Evolutionary conservation across 2,888 invertebrate genomes (phyloP), one percentile per base, ranked within the genome.

Genomic region (Lymantria dispar): DNA sequence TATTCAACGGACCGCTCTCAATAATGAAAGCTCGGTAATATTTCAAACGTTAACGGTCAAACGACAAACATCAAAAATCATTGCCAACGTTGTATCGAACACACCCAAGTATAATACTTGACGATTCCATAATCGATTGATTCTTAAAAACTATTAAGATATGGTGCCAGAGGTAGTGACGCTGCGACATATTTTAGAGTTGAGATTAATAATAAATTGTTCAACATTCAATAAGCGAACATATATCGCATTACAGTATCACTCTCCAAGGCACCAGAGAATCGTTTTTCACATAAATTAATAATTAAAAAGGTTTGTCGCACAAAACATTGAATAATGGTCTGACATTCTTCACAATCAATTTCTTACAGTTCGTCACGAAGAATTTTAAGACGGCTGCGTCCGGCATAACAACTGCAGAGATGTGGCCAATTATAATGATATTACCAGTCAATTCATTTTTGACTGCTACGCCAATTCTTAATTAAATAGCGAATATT

Each of bases 321-420:
- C 43, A 45, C 54, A 67, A 70, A 76, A 72, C 60, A 70, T 64
- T 66, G 66, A 59, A 48, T 72, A 75, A 81, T 76, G 71, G 68
- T 56, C 60, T 67, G 36, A 57, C 78, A 77, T 83, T 76, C 71
- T 55, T 47, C 31, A 58, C 70, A 75, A 80, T 78, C 76, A 76
- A 74, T 75, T 79, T 74, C 70, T 78, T 78, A 58, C 54, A 47
- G 56, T 48, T 51, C 52, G 9, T 14, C 51, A 54, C 52, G 43
- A 42, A 43, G 56, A 62, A 67, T 60, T 60, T 22, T 3, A 60
- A 52, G 58, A 54, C 33, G 52, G 47, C 40, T 53, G 50, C 51
- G 40, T 45, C 49, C 51, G 58, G 56, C 59, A 64, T 52, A 52
- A 50, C 62, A 64, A 59, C 54, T 64, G 70, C 70, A 57, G 49